Evolutionary conservation across 2,888 invertebrate genomes (phyloP), one percentile per base, ranked within the genome.

Genomic region (Acanthosepion esculentum): DNA sequence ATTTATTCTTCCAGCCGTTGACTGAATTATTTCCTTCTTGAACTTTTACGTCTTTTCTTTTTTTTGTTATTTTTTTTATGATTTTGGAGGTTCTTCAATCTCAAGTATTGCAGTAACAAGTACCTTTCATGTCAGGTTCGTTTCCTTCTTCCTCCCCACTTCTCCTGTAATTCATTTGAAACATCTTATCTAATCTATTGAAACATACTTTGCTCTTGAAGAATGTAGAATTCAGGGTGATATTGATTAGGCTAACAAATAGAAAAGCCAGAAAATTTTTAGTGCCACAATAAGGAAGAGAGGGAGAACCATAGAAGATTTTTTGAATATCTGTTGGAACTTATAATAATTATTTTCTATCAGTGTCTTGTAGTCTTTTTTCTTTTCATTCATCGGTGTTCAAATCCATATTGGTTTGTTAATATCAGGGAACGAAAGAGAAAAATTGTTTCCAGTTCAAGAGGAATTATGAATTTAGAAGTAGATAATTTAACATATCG

Each of bases 221-320:
- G 18, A n/a, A 78, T 78, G 78, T 15, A 78, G 78, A 78, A 78
- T 33, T 78, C 78, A 78, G 78, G 18, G 15, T 78, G 12, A n/a
- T 78, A 78, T 78, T 78, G 78, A 78, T 78, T 78, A 78, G n/a
- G 78, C 78, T 33, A 78, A 78, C n/a, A n/a, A n/a, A 78, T 78
- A 15, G n/a, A n/a, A 15, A 78, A 78, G n/a, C 33, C 78, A 15
- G 78, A 18, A 33, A 78, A 33, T 78, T 33, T 33, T 33, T 5
- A 78, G n/a, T 12, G 15, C n/a, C 5, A 33, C n/a, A 33, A 20
- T 59, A n/a, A 41, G 41, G 41, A 41, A 64, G 29, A 64, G 8
- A 78, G 33, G 12, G n/a, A n/a, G n/a, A 78, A 33, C 78, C n/a
- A 78, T 33, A 78, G 0, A 78, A 33, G 3, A 26, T 15, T 78